These are phyloP conservation scores for Penaeus vannamei DNA, from an alignment of 1,140 invertebrate species.

Conservation along the genomic window DNA sequence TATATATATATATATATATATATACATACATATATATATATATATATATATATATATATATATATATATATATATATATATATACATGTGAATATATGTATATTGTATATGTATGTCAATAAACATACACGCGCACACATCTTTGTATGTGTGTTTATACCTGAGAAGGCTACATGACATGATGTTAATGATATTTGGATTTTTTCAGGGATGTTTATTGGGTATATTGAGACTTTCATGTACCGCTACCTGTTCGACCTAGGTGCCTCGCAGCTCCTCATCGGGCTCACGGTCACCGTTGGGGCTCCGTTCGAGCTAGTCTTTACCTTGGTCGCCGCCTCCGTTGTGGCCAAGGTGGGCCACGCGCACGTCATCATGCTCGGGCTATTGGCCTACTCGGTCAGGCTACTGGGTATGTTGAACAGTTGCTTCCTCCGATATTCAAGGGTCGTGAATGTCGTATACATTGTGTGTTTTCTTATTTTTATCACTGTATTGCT, in stretches of 20 bases:
- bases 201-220: conserved; percentile 48
- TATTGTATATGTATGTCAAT: too few species aligned
- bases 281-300: conserved; percentile 71
- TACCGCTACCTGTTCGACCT: conserved; percentile 71
- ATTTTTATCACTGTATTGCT: too few species aligned
- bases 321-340: conserved; percentile 70
- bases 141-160: too few species aligned
- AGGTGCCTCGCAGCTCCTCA: conserved; percentile 69
- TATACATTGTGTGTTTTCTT: too few species aligned
- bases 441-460: not conserved
- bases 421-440: not conserved
- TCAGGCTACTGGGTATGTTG: conserved; percentile 58
- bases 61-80: too few species aligned
- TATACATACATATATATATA: too few species aligned
- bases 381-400: conserved; percentile 69
- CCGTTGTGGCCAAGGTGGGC: conserved; percentile 71
- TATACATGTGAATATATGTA: too few species aligned
- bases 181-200: too few species aligned
- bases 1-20: too few species aligned
- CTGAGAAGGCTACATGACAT: too few species aligned
- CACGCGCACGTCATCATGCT: conserved; percentile 70
- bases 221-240: conserved; percentile 59
- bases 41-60: too few species aligned
- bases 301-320: conserved; percentile 70
- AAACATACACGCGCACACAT: too few species aligned